A percentile compares a stretch with the other conserved stretches of the same genome.
These are phyloP conservation scores for Erebia ligea DNA, from an alignment of 2,888 invertebrate genomes.

Conservation along the genomic window DNA sequence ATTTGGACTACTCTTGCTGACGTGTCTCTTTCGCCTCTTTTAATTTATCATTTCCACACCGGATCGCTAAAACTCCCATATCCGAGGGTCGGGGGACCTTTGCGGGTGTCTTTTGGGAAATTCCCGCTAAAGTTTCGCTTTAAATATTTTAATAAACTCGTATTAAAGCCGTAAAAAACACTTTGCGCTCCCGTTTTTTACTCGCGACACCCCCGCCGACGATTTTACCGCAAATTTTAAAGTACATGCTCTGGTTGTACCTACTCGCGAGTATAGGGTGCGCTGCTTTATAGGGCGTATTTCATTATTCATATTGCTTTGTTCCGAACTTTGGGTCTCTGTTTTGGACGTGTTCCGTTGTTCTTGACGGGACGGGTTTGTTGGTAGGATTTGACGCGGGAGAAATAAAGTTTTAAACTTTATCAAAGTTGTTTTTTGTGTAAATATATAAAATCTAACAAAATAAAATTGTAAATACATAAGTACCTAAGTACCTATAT, in stretches of 20 bases:
- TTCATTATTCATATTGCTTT: slow-evolving; percentile 82
- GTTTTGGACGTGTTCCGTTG: slow-evolving; percentile 66
- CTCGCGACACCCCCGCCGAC: slow-evolving; percentile 60
- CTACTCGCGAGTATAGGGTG: slow-evolving; percentile 39
- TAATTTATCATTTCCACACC: slow-evolving; percentile 76
- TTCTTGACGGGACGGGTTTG: slow-evolving; percentile 57
- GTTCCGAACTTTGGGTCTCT: slow-evolving; percentile 65
- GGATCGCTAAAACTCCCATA: slow-evolving; percentile 63
- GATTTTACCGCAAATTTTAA: slow-evolving; percentile 54
- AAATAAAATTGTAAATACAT: too few species aligned
- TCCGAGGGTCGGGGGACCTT: slow-evolving; percentile 63
- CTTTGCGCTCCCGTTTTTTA: slow-evolving; percentile 76
- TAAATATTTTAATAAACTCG: slow-evolving; percentile 83
- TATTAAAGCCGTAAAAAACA: slow-evolving; percentile 82
- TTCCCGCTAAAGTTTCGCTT: slow-evolving; percentile 76
- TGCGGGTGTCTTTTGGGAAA: slow-evolving; percentile 78
- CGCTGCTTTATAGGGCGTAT: slow-evolving; percentile 64
- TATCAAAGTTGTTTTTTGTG: not conserved
- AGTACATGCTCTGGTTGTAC: slow-evolving; percentile 44
- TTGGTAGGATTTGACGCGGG: not conserved
- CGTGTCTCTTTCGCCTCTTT: slow-evolving; percentile 58
- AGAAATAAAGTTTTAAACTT: slow-evolving; percentile 6
- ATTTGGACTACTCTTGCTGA: slow-evolving; percentile 58
- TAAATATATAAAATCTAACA: too few species aligned
- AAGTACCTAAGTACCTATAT: too few species aligned